A percentile compares a stretch with the other conserved stretches of the same genome.
phyloP scores from a whole-genome alignment of 2,888 invertebrate species.

The Lycia hirtaria region DNA sequence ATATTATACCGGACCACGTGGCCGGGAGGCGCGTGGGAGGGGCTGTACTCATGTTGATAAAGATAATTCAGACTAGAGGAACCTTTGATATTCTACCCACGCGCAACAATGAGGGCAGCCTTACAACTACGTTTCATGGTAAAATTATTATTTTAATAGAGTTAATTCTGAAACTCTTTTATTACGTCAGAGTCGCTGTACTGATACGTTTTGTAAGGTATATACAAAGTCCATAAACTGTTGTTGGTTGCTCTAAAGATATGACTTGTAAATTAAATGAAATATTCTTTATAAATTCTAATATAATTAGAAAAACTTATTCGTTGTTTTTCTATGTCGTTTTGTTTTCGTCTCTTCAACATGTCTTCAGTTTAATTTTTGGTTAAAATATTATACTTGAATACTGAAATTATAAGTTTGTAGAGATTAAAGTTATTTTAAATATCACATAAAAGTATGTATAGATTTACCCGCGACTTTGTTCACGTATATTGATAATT shows the following conservation, averaged over 20 bases:
- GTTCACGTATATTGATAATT: too few species aligned
- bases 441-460: too few species aligned
- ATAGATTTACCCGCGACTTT: too few species aligned
- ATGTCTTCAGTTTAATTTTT: too few species aligned
- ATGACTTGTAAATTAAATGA: too few species aligned
- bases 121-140: background rate
- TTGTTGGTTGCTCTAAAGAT: background rate
- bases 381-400: too few species aligned
- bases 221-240: background rate
- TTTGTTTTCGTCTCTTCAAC: too few species aligned
- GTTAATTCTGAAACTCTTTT: background rate
- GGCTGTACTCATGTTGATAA: slow-evolving; percentile 17
- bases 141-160: background rate
- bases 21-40: background rate
- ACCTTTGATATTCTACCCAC: slow-evolving; percentile 17
- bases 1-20: slow-evolving; percentile 10
- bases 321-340: too few species aligned
- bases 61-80: slow-evolving; percentile 5
- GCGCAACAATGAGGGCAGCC: background rate
- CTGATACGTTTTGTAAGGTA: background rate
- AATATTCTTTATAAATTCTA: too few species aligned
- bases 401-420: too few species aligned
- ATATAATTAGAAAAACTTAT: too few species aligned
- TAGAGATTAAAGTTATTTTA: too few species aligned
- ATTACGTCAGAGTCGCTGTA: background rate